A percentile compares a stretch with the other conserved stretches of the same genome.
These are phyloP conservation scores for Pachycephus smyrnensis DNA, from an alignment of 2,888 invertebrate species.

Conservation along the genomic window DNA sequence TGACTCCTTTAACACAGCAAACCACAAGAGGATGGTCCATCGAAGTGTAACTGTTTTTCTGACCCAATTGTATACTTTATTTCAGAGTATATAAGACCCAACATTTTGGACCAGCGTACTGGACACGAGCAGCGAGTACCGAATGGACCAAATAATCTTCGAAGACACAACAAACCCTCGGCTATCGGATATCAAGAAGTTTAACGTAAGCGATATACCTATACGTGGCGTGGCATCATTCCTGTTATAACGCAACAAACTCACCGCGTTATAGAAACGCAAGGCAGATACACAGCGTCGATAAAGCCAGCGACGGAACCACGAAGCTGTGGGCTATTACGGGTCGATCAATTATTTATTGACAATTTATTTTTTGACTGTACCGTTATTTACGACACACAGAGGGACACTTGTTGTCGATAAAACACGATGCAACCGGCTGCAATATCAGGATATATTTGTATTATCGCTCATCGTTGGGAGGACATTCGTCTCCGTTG, in stretches of 20 bases:
- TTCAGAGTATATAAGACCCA: not conserved
- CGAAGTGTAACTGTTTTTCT: not conserved
- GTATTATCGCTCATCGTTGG: not conserved
- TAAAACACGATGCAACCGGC: not conserved
- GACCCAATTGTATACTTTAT: not conserved
- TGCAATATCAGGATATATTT: not conserved
- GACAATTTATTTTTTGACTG: conserved; percentile 43
- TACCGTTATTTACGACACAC: conserved; percentile 37
- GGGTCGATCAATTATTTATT: conserved; percentile 48
- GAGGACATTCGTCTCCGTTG: not conserved
- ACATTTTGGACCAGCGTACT: not conserved
- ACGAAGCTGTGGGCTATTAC: not conserved
- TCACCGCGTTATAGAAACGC: not conserved
- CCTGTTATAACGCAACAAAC: not conserved
- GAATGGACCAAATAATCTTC: not conserved
- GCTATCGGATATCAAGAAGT: not conserved
- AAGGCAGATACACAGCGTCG: not conserved
- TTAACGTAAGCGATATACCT: not conserved
- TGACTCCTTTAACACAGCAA: not conserved
- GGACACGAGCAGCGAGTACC: not conserved
- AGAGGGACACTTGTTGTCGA: conserved; percentile 12
- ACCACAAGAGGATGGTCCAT: not conserved
- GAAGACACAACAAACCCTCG: not conserved
- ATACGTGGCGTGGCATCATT: not conserved
- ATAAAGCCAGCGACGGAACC: not conserved